Evolutionary conservation across 1,140 invertebrate species (phyloP).

Genomic region (Oncopeltus fasciatus): DNA sequence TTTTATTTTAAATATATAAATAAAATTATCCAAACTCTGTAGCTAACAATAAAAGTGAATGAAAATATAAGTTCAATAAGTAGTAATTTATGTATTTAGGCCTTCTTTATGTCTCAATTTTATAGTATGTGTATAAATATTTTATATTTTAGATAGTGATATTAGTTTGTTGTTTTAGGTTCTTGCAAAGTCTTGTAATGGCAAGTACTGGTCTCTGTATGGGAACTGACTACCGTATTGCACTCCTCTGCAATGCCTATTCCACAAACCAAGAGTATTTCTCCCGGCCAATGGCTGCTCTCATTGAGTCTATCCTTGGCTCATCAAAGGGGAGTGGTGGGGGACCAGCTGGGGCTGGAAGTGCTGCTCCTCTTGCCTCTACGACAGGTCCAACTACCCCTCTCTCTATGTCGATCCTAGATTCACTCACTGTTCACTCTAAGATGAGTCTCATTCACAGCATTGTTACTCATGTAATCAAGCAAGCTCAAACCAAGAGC

Average conservation of each 20-base stretch:
- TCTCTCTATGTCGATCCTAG: constrained; percentile 78
- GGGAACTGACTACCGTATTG: constrained; percentile 72
- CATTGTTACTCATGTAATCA: constrained; percentile 78
- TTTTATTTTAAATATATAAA: no score
- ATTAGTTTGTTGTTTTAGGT: no score
- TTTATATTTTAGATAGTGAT: no score
- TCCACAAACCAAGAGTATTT: constrained; percentile 78
- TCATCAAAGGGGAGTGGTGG: constrained; percentile 10
- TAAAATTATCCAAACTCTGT: no score
- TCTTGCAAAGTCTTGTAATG: constrained; percentile 65
- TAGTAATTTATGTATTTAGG: no score
- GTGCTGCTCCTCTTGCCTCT: constrained; percentile 34
- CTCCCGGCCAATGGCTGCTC: constrained; percentile 66
- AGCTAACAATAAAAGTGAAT: no score
- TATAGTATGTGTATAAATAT: no score
- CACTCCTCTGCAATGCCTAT: constrained; percentile 86
- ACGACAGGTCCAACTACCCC: constrained; percentile 56
- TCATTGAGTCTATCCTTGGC: constrained; percentile 78
- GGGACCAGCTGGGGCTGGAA: constrained; percentile 31
- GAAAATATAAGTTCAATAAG: no score
- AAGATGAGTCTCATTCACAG: constrained; percentile 97
- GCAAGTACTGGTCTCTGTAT: constrained; percentile 47
- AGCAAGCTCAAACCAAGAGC: constrained; percentile 71
- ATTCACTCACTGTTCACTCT: constrained; percentile 78
- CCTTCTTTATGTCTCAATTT: no score